Evolutionary conservation across 2,113 vertebrate species (phyloP).

Genomic region (Lycaon pictus): DNA sequence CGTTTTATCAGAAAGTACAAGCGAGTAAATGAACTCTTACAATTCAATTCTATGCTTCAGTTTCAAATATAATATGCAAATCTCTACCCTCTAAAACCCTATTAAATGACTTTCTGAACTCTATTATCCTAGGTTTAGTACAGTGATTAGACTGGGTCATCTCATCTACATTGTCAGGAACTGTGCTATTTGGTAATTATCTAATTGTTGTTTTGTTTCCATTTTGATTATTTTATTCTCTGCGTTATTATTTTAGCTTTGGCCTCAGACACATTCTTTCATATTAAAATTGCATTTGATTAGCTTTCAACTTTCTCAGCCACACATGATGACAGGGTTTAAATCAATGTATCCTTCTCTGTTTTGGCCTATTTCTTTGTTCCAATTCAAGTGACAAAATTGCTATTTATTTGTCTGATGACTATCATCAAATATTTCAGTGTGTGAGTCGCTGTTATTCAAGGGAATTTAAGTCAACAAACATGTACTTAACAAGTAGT

Average conservation of each 20-base stretch:
- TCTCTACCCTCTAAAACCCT: not conserved
- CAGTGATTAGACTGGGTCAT: not conserved
- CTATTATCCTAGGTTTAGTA: conserved; percentile 52
- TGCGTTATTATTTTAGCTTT: conserved; percentile 42
- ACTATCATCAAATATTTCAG: not conserved
- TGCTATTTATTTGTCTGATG: not conserved
- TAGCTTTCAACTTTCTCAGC: conserved; percentile 49
- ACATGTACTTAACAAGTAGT: not conserved
- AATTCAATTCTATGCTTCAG: conserved; percentile 60
- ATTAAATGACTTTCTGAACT: conserved; percentile 61
- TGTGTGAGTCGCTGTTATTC: not conserved
- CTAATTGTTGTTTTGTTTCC: conserved; percentile 70
- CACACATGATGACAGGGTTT: not conserved
- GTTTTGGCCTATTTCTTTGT: not conserved
- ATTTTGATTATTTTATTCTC: conserved; percentile 62
- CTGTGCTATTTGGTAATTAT: not conserved
- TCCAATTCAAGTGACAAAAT: not conserved
- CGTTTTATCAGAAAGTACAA: conserved; percentile 51
- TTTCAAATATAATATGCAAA: conserved; percentile 68
- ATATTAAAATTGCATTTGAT: conserved; percentile 32
- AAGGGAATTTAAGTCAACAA: conserved; percentile 19
- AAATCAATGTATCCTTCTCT: not conserved
- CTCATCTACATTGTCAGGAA: conserved; percentile 28
- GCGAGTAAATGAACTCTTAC: conserved; percentile 42
- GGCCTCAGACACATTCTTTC: conserved; percentile 36